Evolutionary conservation across 2,797 vertebrate genomes (phyloP).

Genomic region (Echeneis naucrates): DNA sequence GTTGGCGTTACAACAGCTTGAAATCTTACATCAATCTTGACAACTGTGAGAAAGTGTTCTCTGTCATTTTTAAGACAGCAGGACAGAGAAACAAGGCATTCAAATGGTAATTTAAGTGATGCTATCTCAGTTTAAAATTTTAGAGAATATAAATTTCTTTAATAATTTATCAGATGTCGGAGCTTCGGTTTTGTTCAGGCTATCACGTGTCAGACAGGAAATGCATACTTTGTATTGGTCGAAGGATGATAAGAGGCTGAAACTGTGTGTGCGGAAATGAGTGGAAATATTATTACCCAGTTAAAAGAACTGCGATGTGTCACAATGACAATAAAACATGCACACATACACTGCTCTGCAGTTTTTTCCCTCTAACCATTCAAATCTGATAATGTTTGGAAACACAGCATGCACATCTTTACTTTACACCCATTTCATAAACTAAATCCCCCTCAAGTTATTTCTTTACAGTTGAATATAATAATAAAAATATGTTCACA

Average conservation of each 20-base stretch:
- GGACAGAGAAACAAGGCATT: constrained; percentile 1
- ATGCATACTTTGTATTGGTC: not conserved
- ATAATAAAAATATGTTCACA: constrained; percentile 19
- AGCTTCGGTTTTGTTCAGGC: not conserved
- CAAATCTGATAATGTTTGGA: constrained; percentile 14
- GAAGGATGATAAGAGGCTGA: constrained; percentile 23
- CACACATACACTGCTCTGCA: not conserved
- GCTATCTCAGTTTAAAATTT: not conserved
- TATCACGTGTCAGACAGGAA: not conserved
- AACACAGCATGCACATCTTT: constrained; percentile 17
- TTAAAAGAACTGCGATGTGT: constrained; percentile 25
- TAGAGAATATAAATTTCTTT: not conserved
- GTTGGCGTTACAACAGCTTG: constrained; percentile 19
- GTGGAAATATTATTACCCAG: constrained; percentile 27
- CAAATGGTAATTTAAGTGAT: constrained; percentile 2
- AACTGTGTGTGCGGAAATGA: constrained; percentile 24
- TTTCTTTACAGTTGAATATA: constrained; percentile 18
- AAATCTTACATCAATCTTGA: constrained; percentile 19
- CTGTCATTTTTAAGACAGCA: constrained; percentile 13
- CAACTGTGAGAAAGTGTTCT: not conserved
- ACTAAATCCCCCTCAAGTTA: constrained; percentile 3
- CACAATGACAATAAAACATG: constrained; percentile 13
- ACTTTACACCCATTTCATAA: constrained; percentile 20
- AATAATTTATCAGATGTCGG: constrained; percentile 24
- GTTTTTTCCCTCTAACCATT: constrained; percentile 16